A percentile compares a stretch with the other conserved stretches of the same genome.
Evolutionary conservation across 2,113 vertebrate species (phyloP).

Genomic region (Pseudorectes ferrugineus): DNA sequence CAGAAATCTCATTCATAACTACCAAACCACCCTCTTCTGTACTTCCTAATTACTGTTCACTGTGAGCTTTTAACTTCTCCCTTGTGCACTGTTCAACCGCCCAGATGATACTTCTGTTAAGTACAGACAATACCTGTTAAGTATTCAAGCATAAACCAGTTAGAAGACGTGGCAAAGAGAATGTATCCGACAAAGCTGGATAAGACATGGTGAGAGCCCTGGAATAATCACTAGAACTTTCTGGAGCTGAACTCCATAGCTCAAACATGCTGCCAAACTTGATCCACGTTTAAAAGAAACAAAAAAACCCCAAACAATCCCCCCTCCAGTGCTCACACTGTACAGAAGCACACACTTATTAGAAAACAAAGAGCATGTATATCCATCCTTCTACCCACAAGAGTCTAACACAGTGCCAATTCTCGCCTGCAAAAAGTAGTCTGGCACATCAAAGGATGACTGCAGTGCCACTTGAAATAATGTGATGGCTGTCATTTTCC

Average conservation of each 20-base stretch:
- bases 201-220: neutral
- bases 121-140: neutral
- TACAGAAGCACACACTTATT: neutral
- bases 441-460: neutral
- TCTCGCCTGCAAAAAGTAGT: neutral
- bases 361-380: neutral
- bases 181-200: neutral
- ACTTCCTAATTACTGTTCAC: neutral
- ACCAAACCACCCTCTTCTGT: neutral
- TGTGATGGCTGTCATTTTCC: neutral
- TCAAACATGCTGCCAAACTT: neutral
- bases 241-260: neutral
- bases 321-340: neutral
- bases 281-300: neutral
- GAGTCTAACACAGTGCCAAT: neutral
- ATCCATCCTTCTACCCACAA: neutral
- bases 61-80: neutral
- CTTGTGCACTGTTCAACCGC: neutral
- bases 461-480: neutral
- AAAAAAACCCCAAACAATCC: neutral
- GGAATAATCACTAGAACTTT: neutral
- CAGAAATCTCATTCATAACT: neutral
- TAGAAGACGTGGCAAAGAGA: neutral
- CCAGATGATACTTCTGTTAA: neutral
- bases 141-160: neutral